Evolutionary conservation across 1,140 invertebrate genomes (phyloP), one percentile per base, ranked within the genome.

Genomic region (Drosophila chauvacae): DNA sequence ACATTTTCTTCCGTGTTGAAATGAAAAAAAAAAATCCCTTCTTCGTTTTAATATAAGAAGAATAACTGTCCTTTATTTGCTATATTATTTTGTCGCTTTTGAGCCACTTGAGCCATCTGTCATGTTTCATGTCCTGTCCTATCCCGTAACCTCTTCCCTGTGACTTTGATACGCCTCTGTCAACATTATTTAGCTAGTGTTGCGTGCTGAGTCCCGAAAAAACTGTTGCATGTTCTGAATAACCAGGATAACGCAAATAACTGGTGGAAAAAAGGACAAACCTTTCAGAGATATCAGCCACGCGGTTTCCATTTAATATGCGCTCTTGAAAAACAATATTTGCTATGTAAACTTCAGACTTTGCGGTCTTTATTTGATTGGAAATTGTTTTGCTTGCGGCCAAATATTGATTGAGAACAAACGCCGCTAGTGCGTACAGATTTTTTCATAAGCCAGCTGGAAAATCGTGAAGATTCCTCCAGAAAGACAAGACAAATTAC

Each of bases 91-190:
- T 35, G 62, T 50, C 44, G 44, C 28, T 44, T 50, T 56, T 4
- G n/a, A 55, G 65, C 51, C 65, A 59, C 28, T 51, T 41, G 48
- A 48, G 53, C 51, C 69, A 72, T 72, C 69, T 72, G 66, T 60
- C 69, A 60, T 71, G 69, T 42, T 44, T 26, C 44, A 50, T 26
- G 66, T 41, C 14, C 20, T 51, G 50, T 4, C 64, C n/a, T 7
- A 7, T 50, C 2, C 48, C 48, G 7, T 28, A 28, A 37, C 41
- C 64, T 39, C 39, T 33, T 28, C 41, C 56, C 59, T 37, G 44
- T 55, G 47, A 73, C 50, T 73, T 51, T 62, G 82, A 85, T 69
- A 81, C 61, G 53, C 58, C 57, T 62, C 9, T 81, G 74, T 81
- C 78, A 77, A 70, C 68, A 70, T 56, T 53, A 66, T 74, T 69